Conservation (phyloP, 2,797 vertebrate genomes). For the Eulemur coronatus region DNA sequence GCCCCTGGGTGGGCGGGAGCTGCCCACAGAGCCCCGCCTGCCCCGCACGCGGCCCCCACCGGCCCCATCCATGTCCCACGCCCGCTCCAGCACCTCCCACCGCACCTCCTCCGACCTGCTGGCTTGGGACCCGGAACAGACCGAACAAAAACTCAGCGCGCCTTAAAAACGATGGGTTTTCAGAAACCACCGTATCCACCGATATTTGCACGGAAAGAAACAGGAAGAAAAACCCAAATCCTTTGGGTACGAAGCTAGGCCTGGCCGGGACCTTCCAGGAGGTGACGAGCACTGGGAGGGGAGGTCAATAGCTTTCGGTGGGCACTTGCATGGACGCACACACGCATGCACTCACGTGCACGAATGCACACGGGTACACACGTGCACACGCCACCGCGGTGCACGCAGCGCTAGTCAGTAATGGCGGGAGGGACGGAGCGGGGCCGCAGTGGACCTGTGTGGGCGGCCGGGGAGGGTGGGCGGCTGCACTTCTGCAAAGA, state of each 20-base stretch:
- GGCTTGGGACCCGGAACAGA: background rate
- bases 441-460: background rate
- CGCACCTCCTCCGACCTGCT: background rate
- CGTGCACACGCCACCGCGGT: background rate
- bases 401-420: background rate
- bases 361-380: background rate
- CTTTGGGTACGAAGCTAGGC: background rate
- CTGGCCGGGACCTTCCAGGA: background rate
- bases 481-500: background rate
- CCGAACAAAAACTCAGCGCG: background rate
- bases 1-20: background rate
- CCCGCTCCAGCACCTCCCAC: background rate
- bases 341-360: too few relatives aligned
- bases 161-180: background rate
- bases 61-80: background rate
- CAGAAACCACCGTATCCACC: background rate
- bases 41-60: background rate
- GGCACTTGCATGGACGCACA: background rate
- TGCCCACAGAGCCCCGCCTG: background rate
- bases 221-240: background rate
- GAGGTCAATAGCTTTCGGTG: background rate
- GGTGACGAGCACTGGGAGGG: background rate
- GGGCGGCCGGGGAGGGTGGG: background rate
- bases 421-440: fast-evolving
- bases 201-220: background rate